phyloP scores from a whole-genome alignment of 2,888 invertebrate species.

The Drosophila anomalata region DNA sequence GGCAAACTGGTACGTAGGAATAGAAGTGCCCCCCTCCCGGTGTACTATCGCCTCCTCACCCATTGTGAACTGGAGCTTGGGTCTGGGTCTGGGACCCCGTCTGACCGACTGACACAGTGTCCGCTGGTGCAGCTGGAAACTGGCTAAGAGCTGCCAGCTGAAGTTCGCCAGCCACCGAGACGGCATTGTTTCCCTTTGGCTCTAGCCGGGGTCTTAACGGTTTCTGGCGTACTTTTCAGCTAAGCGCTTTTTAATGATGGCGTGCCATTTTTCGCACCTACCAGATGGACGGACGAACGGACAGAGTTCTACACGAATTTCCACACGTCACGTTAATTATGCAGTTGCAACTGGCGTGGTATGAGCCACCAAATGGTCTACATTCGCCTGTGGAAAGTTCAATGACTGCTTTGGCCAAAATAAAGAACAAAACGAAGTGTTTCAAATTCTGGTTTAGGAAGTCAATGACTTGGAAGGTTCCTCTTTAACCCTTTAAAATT shows the following conservation, averaged over 20 bases:
- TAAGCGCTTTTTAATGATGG: constrained; percentile 76
- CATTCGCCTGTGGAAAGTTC: constrained; percentile 52
- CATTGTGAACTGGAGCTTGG: constrained; percentile 20
- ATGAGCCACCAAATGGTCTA: constrained; percentile 60
- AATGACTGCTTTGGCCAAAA: constrained; percentile 52
- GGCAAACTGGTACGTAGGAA: constrained; percentile 44
- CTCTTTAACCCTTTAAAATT: background rate
- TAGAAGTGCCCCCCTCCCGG: constrained; percentile 18
- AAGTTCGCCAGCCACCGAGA: constrained; percentile 10
- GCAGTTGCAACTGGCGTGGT: constrained; percentile 66
- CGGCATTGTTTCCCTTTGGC: constrained; percentile 33
- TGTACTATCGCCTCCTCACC: background rate
- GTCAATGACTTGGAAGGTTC: constrained; percentile 53
- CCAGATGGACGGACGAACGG: constrained; percentile 53
- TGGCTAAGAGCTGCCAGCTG: constrained; percentile 6
- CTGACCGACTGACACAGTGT: constrained; percentile 71
- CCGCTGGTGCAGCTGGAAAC: constrained; percentile 9
- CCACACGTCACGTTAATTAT: constrained; percentile 52
- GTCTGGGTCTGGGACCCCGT: constrained; percentile 6
- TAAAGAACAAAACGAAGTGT: constrained; percentile 6
- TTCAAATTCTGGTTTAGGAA: constrained; percentile 33
- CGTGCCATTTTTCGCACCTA: constrained; percentile 72
- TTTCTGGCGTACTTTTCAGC: constrained; percentile 54
- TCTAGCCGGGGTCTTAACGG: constrained; percentile 52
- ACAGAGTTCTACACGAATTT: constrained; percentile 61